Percentiles rank a stretch among this genome's conserved stretches.
Evolutionary conservation across 2,888 invertebrate genomes (phyloP).

Genomic region (Xylophagus ater): DNA sequence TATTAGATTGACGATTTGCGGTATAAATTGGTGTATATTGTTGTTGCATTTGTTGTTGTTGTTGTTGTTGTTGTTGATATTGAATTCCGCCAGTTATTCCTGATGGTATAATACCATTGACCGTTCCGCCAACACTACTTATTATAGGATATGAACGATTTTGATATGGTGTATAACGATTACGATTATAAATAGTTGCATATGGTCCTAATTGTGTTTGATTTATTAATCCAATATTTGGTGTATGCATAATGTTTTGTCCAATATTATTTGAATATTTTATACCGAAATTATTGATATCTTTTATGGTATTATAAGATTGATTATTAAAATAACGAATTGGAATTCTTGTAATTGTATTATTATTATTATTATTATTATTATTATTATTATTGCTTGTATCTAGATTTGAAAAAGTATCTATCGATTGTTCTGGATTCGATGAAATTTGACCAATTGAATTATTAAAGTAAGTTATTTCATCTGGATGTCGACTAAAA

Average conservation of each 20-base stretch:
- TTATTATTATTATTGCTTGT: too few species aligned
- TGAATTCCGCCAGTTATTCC: background rate
- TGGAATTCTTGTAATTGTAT: too few species aligned
- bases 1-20: too few species aligned
- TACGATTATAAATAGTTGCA: conserved; percentile 26
- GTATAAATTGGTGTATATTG: conserved; percentile 18
- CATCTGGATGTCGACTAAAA: conserved; percentile 2
- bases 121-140: too few species aligned
- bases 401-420: too few species aligned
- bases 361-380: too few species aligned
- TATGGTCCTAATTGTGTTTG: conserved; percentile 1
- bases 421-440: too few species aligned
- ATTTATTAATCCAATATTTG: background rate
- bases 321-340: conserved; percentile 12
- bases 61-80: conserved; percentile 18
- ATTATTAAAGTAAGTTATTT: conserved; percentile 3
- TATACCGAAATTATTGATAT: conserved; percentile 6
- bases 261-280: conserved; percentile 6
- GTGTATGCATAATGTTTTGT: background rate
- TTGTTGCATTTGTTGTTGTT: conserved; percentile 16
- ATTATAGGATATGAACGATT: conserved; percentile 22
- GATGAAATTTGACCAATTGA: background rate
- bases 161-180: conserved; percentile 36
- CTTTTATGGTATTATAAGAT: too few species aligned
- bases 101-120: too few species aligned